phyloP scores from a whole-genome alignment of 2,113 vertebrate genomes.

The Chamaetylas fuelleborni region DNA sequence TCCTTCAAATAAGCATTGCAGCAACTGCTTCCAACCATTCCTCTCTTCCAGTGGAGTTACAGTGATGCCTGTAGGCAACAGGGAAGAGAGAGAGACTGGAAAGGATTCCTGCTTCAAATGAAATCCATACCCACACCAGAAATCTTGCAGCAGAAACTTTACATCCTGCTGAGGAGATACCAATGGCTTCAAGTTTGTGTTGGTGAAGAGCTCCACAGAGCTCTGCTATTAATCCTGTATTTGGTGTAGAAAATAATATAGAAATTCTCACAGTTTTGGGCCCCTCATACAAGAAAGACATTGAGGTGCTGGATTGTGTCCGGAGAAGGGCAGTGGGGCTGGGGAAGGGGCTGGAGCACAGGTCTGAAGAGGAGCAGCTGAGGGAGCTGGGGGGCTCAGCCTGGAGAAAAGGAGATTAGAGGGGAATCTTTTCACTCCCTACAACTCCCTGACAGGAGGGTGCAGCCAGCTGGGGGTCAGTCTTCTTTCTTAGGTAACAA shows the following conservation, averaged over 20 bases:
- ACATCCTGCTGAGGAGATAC: not conserved
- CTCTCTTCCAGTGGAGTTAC: not conserved
- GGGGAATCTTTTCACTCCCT: fast-evolving
- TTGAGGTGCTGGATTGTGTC: not conserved
- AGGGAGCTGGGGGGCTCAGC: not conserved
- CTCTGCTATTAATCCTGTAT: not conserved
- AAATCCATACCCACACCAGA: not conserved
- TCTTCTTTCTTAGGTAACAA: not conserved
- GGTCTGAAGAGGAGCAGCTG: not conserved
- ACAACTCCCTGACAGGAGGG: not conserved
- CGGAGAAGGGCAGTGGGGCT: not conserved
- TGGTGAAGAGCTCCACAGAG: not conserved
- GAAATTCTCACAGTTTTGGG: not conserved
- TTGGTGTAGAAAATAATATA: not conserved
- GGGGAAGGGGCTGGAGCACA: not conserved
- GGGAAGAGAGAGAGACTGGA: not conserved
- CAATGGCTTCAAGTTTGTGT: not conserved
- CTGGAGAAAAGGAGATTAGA: not conserved
- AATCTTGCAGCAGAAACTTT: not conserved
- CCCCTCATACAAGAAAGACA: not conserved
- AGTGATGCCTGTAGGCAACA: not conserved
- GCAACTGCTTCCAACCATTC: not conserved
- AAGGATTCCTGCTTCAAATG: not conserved
- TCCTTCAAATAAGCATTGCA: not conserved
- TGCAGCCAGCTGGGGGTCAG: too few relatives aligned